Evolutionary conservation across 2,113 vertebrate species (phyloP).

Genomic region (Aythya baeri): DNA sequence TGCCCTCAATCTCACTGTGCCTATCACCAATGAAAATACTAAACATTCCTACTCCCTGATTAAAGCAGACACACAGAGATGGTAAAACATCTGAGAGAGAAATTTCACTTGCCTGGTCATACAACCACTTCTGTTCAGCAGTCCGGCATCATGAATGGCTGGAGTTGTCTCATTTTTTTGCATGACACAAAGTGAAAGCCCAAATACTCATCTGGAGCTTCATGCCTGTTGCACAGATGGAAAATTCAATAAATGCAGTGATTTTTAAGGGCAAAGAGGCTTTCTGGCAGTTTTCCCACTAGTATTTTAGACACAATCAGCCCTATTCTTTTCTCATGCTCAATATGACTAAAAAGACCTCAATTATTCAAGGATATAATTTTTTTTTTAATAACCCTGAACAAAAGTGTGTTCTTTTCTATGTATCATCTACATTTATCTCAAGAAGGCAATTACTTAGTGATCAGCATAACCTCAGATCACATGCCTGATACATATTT

Average conservation of each 20-base stretch:
- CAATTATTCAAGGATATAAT: background rate
- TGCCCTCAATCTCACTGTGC: no score
- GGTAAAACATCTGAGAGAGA: background rate
- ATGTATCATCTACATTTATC: background rate
- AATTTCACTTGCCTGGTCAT: background rate
- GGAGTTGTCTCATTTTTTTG: background rate
- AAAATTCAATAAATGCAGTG: background rate
- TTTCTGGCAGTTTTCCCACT: background rate
- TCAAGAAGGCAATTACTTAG: background rate
- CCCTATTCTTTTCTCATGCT: background rate
- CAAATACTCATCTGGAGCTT: background rate
- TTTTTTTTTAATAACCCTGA: slow-evolving; percentile 29
- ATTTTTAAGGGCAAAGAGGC: background rate
- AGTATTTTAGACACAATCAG: background rate
- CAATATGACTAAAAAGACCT: background rate
- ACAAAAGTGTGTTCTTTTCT: background rate
- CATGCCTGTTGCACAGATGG: background rate
- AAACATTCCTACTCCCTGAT: background rate
- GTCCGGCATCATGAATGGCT: background rate
- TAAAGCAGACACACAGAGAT: background rate
- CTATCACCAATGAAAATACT: no score
- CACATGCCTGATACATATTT: background rate
- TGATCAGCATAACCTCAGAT: background rate
- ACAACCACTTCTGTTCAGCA: background rate
- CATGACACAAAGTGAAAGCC: background rate